Evolutionary conservation across 2,113 vertebrate genomes (phyloP).

Genomic region (Austrofundulus limnaeus): DNA sequence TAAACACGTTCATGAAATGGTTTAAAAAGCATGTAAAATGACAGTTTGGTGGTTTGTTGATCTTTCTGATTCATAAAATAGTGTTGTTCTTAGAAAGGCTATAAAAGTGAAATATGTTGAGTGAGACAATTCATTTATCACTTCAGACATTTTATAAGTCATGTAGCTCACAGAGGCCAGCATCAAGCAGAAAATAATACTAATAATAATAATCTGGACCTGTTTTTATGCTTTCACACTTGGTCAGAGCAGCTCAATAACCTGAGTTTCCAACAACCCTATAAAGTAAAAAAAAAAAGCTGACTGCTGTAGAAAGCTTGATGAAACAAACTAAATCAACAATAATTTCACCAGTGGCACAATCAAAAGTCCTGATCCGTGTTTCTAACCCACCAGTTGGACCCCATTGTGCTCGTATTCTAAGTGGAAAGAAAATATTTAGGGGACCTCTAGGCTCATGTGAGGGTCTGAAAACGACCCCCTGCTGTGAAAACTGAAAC

Average conservation of each 20-base stretch:
- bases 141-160: too few species aligned
- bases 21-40: constrained; percentile 47
- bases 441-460: neutral
- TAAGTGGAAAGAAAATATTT: constrained; percentile 5
- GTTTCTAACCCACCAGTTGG: neutral
- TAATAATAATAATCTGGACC: neutral
- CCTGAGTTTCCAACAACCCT: neutral
- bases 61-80: constrained; percentile 5
- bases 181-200: neutral
- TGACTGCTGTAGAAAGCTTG: neutral
- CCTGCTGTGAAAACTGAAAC: neutral
- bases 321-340: neutral
- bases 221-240: neutral
- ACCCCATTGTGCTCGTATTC: neutral
- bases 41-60: neutral
- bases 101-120: neutral
- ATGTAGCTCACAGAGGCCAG: neutral
- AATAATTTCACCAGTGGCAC: neutral
- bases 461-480: neutral
- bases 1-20: constrained; percentile 13
- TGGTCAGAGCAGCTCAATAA: neutral
- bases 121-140: neutral
- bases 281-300: too few species aligned
- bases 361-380: neutral
- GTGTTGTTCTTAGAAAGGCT: neutral